These are phyloP conservation scores for Heliconius hewitsoni DNA, from an alignment of 1,140 invertebrate genomes.

Conservation along the genomic window DNA sequence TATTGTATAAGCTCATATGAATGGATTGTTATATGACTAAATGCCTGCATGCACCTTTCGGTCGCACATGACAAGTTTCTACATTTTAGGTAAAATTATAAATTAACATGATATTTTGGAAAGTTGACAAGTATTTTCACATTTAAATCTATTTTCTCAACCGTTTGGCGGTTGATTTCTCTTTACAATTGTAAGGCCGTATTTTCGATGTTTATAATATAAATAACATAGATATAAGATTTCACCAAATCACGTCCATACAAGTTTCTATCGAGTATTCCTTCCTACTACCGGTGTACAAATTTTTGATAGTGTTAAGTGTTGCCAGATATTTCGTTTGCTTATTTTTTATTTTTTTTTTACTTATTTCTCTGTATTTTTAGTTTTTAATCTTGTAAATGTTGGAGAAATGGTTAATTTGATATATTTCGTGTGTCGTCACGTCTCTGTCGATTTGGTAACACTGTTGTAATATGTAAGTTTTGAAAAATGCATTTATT, in stretches of 20 bases:
- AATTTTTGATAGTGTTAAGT: conserved; percentile 10
- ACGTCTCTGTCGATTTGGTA: background rate
- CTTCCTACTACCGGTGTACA: conserved; percentile 9
- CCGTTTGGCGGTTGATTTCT: background rate
- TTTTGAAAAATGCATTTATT: conserved; percentile 14
- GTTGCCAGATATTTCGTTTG: conserved; percentile 1
- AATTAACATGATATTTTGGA: conserved; percentile 3
- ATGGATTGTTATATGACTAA: background rate
- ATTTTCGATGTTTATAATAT: background rate
- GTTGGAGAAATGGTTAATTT: background rate
- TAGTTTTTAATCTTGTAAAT: background rate
- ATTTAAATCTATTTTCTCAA: background rate
- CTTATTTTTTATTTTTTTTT: background rate
- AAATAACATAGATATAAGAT: conserved; percentile 4
- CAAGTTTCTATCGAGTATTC: conserved; percentile 11
- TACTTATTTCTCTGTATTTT: background rate
- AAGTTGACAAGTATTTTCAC: background rate
- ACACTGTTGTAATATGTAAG: conserved; percentile 12
- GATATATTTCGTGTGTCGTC: background rate
- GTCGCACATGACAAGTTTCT: background rate
- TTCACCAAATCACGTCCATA: conserved; percentile 12
- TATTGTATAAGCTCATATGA: background rate
- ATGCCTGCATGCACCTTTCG: background rate
- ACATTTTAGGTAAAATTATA: background rate
- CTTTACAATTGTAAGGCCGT: conserved; percentile 8